Base-by-base conservation (phyloP, 2,797 vertebrate genomes). In the Chelon labrosus region DNA sequence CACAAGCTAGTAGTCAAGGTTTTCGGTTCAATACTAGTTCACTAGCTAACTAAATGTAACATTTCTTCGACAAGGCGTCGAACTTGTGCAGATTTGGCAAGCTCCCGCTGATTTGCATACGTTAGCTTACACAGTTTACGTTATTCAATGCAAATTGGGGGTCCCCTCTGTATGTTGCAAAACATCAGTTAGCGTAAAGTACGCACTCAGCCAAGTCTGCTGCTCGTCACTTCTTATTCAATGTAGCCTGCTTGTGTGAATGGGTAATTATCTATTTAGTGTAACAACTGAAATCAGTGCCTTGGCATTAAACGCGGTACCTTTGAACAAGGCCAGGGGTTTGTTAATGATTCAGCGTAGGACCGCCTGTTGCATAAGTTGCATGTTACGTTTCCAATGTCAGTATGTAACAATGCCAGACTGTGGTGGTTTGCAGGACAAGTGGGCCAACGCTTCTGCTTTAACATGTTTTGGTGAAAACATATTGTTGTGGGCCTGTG, bases 341-440 rank as follows among this genome's bases (percentile, higher is more conserved):
- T 9, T 9, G 71, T 80, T 65, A 88, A 91, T 83, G 2, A 86
- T 87, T 57, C 65, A 2, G 1, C 0, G n/a, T 7, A 1, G 0
- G 54, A 39, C 20, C 27, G 62, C 66, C 73, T 89, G 88, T 91
- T 92, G 85, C 77, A 7, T 22, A 55, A 65, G 4, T 58, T 31
- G 31, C 1, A 22, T 3, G 31, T 35, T 35, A 0, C 7, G 16
- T 77, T 35, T 65, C 6, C 1, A 31, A 0, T 19, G 7, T 4
- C 1, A 1, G 4, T 38, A 49, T 49, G 46, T 19, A 51, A 27
- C 8, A 1, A 22, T 10, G 3, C 1, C 7, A 4, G 7, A 27
- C 10, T 60, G n/a, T 7, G 0, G n/a, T 19, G 10, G 7, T 39
- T 31, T 49, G 0, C 4, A 14, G 10, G 14, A 13, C 7, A 1